phyloP scores from a whole-genome alignment of 1,140 invertebrate species.

The Bombus pyrosoma region DNA sequence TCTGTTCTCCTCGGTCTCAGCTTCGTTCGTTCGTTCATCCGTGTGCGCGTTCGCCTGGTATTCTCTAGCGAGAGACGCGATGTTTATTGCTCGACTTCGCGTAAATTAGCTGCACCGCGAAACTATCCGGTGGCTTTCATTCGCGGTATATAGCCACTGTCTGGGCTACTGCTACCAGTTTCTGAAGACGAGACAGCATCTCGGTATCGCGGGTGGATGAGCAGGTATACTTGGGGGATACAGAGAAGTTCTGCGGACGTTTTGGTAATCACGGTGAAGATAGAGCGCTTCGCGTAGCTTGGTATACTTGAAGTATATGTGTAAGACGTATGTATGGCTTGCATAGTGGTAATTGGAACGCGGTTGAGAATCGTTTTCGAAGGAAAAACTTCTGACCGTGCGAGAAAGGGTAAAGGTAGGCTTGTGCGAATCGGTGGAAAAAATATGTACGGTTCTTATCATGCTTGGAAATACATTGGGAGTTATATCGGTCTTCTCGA shows the following conservation, averaged over 20 bases:
- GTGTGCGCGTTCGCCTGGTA: constrained; percentile 56
- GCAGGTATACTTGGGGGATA: background rate
- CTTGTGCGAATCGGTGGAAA: background rate
- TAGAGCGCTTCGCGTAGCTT: background rate
- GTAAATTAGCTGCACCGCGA: constrained; percentile 79
- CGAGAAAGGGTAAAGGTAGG: background rate
- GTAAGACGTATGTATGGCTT: background rate
- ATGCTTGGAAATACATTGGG: constrained; percentile 7
- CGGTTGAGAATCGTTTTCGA: background rate
- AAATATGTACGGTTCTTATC: constrained; percentile 27
- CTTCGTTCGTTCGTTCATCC: constrained; percentile 31
- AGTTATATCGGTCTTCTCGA: constrained; percentile 23
- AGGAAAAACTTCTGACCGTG: background rate
- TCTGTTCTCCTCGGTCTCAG: constrained; percentile 14
- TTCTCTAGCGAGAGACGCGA: constrained; percentile 79
- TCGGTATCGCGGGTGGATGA: constrained; percentile 25
- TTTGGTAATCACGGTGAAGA: background rate
- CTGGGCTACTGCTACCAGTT: constrained; percentile 46
- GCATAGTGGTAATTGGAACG: background rate
- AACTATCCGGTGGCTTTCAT: constrained; percentile 71
- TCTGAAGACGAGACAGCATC: constrained; percentile 63
- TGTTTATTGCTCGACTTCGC: constrained; percentile 80
- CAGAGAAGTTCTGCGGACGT: background rate
- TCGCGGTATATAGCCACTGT: constrained; percentile 58
- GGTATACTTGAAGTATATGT: background rate